A percentile compares a stretch with the other conserved stretches of the same genome.
phyloP scores from a whole-genome alignment of 2,797 vertebrate species.

The Clamator glandarius region DNA sequence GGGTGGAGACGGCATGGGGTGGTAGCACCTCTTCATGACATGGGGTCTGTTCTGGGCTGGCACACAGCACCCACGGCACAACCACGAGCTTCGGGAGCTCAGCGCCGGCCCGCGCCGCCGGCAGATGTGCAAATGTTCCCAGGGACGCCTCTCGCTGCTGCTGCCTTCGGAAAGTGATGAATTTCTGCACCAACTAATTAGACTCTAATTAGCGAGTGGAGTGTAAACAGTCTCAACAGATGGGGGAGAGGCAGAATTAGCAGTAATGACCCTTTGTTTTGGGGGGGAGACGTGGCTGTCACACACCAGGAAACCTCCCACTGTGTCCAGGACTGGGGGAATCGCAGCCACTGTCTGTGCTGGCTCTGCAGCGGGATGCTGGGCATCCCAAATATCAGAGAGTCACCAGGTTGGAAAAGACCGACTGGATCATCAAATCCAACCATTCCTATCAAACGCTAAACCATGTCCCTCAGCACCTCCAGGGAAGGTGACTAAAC shows the following conservation, averaged over 20 bases:
- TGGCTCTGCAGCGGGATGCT: accelerated
- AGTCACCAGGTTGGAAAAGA: no score
- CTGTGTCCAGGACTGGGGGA: accelerated
- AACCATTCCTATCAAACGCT: no score
- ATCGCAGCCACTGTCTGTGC: accelerated
- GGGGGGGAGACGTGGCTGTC: slow-evolving; percentile 13
- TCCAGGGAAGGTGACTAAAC: no score
- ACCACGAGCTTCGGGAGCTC: background rate
- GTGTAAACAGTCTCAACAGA: slow-evolving; percentile 94
- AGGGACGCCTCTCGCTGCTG: background rate
- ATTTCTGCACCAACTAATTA: slow-evolving; percentile 89
- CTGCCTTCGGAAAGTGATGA: slow-evolving; percentile 80
- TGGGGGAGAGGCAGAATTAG: slow-evolving; percentile 85
- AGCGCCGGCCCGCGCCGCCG: background rate
- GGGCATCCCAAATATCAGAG: accelerated
- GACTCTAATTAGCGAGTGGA: slow-evolving; percentile 90
- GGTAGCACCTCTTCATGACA: background rate
- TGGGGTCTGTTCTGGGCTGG: background rate
- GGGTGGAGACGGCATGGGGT: background rate
- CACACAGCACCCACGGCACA: background rate
- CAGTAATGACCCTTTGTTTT: slow-evolving; percentile 83
- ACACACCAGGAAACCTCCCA: accelerated
- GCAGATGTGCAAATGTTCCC: slow-evolving; percentile 74
- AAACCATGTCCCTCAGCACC: no score
- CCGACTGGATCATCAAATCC: no score